Evolutionary conservation across 2,888 invertebrate genomes (phyloP), one percentile per base, ranked within the genome.

Genomic region (Andrena chrysosceles): DNA sequence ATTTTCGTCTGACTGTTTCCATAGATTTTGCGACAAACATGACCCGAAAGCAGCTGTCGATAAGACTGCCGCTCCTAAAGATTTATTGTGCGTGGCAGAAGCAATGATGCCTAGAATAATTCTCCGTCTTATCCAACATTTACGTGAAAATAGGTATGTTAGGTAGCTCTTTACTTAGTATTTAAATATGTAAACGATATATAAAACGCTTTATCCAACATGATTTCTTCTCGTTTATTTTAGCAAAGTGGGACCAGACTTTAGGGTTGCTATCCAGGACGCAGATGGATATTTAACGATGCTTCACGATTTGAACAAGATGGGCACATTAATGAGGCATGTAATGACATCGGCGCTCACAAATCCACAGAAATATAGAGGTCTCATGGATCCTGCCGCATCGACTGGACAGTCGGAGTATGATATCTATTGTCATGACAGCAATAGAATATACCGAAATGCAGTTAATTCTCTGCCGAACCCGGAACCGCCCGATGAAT

Each of bases 251-350:
- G 92, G 91, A 20, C 92, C 96, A 6, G 96, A 97, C 92, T 96
- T 96, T 92, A 95, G 96, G 86, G 95, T 95, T 89, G 97, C 97
- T 31, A 97, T 98, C 86, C 96, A 97, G 92, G 97, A 97, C 91
- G 97, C 98, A 77, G 98, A 99, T 93, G 96, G 96, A 80, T 99
- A 97, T 94, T 96, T 99, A 79, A 96, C 97, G 88, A 98, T 99
- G 97, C 95, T 99, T 81, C 97, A 99, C 94, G 98, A 98, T 93
- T 96, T 99, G 90, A 98, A 98, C 95, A 98, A 98, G 92, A 98
- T 99, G 98, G 99, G 99, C 52, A 98, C 98, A 87, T 96, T 99
- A 85, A 99, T 99, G 99, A 95, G 99, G 87, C 95, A 96, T 89
- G 98, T 99, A 77, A 98, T 99, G 97, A 98, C 98, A 59, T 96